Conservation (phyloP, 2,797 vertebrate genomes). For the Tragelaphus oryx region DNA sequence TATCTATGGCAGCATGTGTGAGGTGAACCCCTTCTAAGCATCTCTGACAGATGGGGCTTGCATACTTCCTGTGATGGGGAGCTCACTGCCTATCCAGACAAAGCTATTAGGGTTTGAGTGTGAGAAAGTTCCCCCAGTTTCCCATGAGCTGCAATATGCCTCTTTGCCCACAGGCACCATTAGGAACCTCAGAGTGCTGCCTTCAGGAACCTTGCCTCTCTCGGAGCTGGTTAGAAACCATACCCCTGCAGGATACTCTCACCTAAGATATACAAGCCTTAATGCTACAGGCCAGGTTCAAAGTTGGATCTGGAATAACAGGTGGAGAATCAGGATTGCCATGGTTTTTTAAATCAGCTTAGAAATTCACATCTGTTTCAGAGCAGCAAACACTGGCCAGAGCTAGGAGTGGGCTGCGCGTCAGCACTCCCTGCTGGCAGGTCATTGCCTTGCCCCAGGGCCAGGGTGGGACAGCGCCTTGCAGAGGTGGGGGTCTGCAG, state of each 20-base stretch:
- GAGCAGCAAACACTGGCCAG: background rate
- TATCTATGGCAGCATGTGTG: background rate
- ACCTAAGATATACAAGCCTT: background rate
- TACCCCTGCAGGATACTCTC: background rate
- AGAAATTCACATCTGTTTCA: background rate
- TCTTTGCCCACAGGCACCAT: background rate
- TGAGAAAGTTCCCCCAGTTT: background rate
- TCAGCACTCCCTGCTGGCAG: background rate
- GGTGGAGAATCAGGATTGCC: background rate
- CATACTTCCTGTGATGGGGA: background rate
- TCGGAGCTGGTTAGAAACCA: background rate
- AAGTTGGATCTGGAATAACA: background rate
- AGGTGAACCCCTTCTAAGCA: background rate
- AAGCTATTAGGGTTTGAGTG: background rate
- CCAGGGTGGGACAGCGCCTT: fast-evolving
- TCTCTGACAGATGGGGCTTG: background rate
- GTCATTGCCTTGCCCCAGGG: background rate
- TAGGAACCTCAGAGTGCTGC: background rate
- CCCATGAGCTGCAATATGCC: background rate
- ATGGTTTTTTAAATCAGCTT: background rate
- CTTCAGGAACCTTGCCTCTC: background rate
- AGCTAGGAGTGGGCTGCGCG: background rate
- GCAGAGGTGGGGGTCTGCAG: background rate
- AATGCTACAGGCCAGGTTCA: background rate
- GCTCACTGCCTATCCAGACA: background rate